A percentile compares a stretch with the other conserved stretches of the same genome.
These are phyloP conservation scores for Falco naumanni DNA, from an alignment of 2,797 vertebrate genomes.

Conservation along the genomic window DNA sequence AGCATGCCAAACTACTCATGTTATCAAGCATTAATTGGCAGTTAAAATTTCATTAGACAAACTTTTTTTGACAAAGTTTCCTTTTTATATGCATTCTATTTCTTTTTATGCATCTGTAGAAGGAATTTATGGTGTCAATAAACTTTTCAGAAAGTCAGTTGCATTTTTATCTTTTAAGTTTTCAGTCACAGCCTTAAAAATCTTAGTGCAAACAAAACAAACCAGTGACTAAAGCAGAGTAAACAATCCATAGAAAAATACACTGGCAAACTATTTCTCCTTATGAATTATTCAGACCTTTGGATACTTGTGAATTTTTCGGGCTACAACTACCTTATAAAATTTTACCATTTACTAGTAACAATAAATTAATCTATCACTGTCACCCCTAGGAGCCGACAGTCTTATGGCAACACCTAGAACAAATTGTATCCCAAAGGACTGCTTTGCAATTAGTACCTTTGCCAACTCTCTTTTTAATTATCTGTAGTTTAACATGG, in stretches of 20 bases:
- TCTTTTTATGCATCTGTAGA: background rate
- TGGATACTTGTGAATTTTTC: background rate
- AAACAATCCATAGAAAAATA: background rate
- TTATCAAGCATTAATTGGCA: slow-evolving; percentile 9
- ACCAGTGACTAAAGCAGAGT: background rate
- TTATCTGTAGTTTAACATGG: background rate
- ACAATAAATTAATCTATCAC: background rate
- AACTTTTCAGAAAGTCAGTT: background rate
- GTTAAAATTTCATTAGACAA: slow-evolving; percentile 30
- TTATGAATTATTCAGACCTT: background rate
- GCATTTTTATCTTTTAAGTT: background rate
- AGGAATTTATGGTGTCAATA: slow-evolving; percentile 1
- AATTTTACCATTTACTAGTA: background rate
- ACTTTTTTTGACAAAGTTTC: background rate
- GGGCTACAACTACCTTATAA: background rate
- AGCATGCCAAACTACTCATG: slow-evolving; percentile 8
- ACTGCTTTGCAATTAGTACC: background rate
- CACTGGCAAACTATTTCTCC: background rate
- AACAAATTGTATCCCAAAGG: background rate
- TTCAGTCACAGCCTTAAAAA: background rate
- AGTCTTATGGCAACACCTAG: background rate
- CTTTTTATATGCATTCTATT: background rate
- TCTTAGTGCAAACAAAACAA: background rate
- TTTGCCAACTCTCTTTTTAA: background rate
- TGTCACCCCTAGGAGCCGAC: background rate